These are phyloP conservation scores for Zosterops japonicus DNA, from an alignment of 2,113 vertebrate genomes.

Conservation along the genomic window DNA sequence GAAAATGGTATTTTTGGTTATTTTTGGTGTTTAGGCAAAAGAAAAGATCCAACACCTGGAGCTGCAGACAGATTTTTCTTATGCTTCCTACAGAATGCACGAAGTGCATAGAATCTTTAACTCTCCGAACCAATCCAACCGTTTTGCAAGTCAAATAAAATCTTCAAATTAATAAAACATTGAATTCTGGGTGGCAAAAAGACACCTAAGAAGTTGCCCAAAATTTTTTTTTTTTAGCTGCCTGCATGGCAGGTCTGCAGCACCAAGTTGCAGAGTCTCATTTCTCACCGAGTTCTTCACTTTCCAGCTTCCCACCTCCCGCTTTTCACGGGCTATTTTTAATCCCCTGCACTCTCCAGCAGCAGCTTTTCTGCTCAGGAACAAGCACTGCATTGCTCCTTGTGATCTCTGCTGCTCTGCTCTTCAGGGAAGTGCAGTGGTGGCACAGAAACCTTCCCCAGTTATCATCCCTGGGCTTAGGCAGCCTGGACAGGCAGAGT, in stretches of 20 bases:
- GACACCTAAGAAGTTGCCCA: background rate
- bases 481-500: background rate
- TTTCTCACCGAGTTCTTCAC: background rate
- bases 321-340: slow-evolving; percentile 25
- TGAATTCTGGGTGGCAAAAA: background rate
- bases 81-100: background rate
- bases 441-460: background rate
- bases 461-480: background rate
- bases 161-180: background rate
- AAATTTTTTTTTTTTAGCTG: slow-evolving; percentile 11
- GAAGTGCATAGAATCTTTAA: background rate
- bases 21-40: background rate
- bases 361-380: background rate
- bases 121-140: background rate
- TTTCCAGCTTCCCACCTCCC: background rate
- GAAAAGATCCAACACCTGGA: background rate
- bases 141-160: background rate
- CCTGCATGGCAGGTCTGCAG: background rate
- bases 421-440: background rate
- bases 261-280: background rate
- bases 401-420: background rate
- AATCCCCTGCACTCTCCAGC: background rate
- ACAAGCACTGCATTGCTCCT: background rate
- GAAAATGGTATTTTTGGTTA: background rate
- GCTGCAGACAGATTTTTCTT: background rate